Evolutionary conservation across 2,888 invertebrate genomes (phyloP).

Genomic region (Hyposoter didymator): DNA sequence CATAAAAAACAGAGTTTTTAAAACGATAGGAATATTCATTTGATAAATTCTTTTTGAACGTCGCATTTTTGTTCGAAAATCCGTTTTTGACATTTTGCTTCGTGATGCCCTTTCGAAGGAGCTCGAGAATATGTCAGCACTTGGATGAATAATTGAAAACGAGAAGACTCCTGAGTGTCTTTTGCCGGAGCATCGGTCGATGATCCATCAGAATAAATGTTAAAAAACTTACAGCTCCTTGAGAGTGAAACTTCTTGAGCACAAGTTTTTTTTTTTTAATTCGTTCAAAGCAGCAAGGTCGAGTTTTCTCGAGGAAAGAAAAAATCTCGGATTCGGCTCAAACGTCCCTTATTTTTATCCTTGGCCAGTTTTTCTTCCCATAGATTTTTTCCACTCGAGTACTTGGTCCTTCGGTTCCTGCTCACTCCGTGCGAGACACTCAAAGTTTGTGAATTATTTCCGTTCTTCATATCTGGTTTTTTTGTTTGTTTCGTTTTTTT

Average conservation of each 20-base stretch:
- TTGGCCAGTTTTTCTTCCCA: neutral
- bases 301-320: neutral
- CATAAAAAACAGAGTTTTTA: neutral
- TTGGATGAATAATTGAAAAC: neutral
- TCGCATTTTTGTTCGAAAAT: neutral
- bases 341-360: neutral
- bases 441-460: constrained; percentile 60
- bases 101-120: neutral
- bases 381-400: constrained; percentile 25
- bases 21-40: neutral
- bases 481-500: constrained; percentile 49
- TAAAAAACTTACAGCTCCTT: neutral
- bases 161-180: neutral
- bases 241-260: neutral
- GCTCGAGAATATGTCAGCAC: neutral
- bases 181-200: neutral
- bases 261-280: neutral
- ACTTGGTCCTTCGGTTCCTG: constrained; percentile 27
- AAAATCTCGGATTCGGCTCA: neutral
- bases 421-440: constrained; percentile 24
- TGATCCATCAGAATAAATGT: neutral
- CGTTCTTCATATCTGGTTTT: constrained; percentile 48
- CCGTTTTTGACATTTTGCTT: neutral
- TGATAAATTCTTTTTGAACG: neutral
- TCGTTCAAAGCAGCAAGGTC: neutral